Base-by-base conservation (phyloP, 2,797 vertebrate genomes). In the Poliocrania exsul region DNA sequence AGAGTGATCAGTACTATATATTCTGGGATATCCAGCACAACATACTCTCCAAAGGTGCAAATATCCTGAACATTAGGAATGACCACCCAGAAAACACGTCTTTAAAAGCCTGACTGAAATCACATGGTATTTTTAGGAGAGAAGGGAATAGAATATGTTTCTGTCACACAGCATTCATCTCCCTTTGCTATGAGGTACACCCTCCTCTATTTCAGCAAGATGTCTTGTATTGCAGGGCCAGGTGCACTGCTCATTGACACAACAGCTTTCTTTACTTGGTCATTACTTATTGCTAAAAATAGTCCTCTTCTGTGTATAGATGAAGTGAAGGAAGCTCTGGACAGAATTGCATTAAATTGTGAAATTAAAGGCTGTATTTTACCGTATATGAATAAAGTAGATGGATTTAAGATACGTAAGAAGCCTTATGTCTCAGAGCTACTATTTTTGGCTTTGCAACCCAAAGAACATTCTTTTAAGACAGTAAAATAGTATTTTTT, bases 371-470 rank as follows among this genome's bases (percentile, higher is more conserved):
- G 46, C 60, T 90, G 1, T 85, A 89, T 74, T 81, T 64, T 77
- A 81, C 70, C 5, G 6, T 61, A n/a, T 54, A 73, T 64, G 82
- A 92, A 86, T 92, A 69, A 78, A 74, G 54, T 16, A 46, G 77
- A 65, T 88, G 51, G 44, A 69, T 83, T 70, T 79, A 44, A 77
- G 50, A 90, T 92, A 70, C 1, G 1, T 88, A 95, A 95, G 83
- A 75, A 94, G 16, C 83, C 56, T 67, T 90, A 46, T 86, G 86
- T 88, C 56, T 95, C 81, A 62, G 24, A 81, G 81, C 11, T 75
- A 37, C 90, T 95, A 91, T 92, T 95, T 94, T 90, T 88, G 67
- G 54, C 60, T 88, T 77, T 67, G 64, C 71, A 86, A 70, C 56
- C 38, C 53, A 80, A 56, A 94, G 83, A 88, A 77, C 26, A 4